These are phyloP conservation scores for Campoplex capitator DNA, from an alignment of 2,888 invertebrate species.

Conservation along the genomic window DNA sequence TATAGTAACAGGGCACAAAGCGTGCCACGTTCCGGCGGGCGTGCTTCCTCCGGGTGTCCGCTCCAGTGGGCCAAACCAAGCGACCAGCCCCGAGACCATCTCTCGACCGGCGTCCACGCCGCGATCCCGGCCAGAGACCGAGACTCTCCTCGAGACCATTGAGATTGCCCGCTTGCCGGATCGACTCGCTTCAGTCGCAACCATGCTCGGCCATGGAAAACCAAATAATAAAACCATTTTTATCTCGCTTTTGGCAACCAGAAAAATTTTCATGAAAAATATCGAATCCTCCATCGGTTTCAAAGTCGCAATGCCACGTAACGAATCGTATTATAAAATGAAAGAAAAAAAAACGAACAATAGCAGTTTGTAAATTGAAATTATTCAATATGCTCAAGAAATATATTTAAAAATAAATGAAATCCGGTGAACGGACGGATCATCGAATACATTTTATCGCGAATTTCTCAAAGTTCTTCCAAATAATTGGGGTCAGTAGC, in stretches of 20 bases:
- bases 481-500: background rate
- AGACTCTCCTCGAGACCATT: constrained; percentile 70
- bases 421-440: background rate
- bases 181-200: constrained; percentile 73
- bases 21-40: constrained; percentile 84
- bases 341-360: background rate
- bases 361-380: background rate
- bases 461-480: background rate
- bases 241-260: constrained; percentile 6
- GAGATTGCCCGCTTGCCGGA: constrained; percentile 73
- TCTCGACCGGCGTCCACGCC: constrained; percentile 53
- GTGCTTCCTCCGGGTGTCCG: constrained; percentile 85
- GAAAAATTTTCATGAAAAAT: background rate
- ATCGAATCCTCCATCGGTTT: background rate
- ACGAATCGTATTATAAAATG: background rate
- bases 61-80: constrained; percentile 84
- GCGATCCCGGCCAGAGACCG: constrained; percentile 53
- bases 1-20: constrained; percentile 78
- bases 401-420: background rate
- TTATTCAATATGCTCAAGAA: background rate
- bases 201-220: constrained; percentile 44
- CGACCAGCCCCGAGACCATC: constrained; percentile 71
- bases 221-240: constrained; percentile 3
- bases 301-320: background rate
- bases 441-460: background rate